Evolutionary conservation across 1,140 invertebrate genomes (phyloP).

Genomic region (Cephus cinctus): DNA sequence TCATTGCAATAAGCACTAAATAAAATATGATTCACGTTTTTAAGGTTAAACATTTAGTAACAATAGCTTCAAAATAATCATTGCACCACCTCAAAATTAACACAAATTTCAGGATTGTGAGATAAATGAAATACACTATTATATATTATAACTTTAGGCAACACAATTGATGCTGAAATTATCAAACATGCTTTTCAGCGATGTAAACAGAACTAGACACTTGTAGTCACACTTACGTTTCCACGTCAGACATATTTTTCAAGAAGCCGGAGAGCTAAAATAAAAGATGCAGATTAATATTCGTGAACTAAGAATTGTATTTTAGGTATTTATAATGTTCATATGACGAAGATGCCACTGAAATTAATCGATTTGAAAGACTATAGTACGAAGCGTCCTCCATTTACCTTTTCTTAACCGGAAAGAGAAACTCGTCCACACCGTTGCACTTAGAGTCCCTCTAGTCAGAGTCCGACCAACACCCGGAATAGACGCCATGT

Average conservation of each 20-base stretch:
- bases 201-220: slow-evolving; percentile 28
- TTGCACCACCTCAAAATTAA: slow-evolving; percentile 12
- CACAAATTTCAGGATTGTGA: slow-evolving; percentile 3
- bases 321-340: slow-evolving; percentile 7
- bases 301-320: slow-evolving; percentile 1
- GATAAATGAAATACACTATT: slow-evolving; percentile 1
- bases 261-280: slow-evolving; percentile 33
- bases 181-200: neutral
- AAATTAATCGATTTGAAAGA: slow-evolving; percentile 31
- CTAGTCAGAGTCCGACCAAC: no score
- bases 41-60: slow-evolving; percentile 5
- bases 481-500: neutral
- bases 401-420: slow-evolving; percentile 31
- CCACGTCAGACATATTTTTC: slow-evolving; percentile 63
- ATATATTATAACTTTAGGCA: neutral
- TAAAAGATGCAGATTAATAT: slow-evolving; percentile 34
- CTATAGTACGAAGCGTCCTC: slow-evolving; percentile 13
- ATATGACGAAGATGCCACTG: slow-evolving; percentile 27
- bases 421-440: slow-evolving; percentile 40
- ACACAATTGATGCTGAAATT: neutral
- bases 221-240: slow-evolving; percentile 59
- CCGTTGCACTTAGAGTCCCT: no score
- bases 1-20: neutral
- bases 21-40: slow-evolving; percentile 9
- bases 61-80: slow-evolving; percentile 6